Base-by-base conservation (phyloP, 2,888 invertebrate genomes). In the Crocallis elinguaria region DNA sequence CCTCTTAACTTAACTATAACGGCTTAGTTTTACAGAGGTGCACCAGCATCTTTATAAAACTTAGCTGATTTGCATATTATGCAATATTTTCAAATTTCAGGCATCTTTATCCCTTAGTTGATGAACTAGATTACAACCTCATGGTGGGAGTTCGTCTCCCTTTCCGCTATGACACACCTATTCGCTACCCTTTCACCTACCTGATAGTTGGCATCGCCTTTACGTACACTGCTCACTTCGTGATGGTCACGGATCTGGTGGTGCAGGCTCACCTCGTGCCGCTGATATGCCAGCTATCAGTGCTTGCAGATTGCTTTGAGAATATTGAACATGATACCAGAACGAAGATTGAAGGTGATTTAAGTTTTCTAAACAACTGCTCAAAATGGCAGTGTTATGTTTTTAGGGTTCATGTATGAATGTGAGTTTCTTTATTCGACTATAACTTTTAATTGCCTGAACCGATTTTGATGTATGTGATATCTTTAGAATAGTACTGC, bases 81-180 rank as follows among this genome's bases (percentile, higher is more conserved):
- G 6, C 8, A 23, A 1, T 25, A n/a, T 21, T 19, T 4, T 38
- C 2, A 3, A 43, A 1, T 75, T 73, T 3, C 70, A 88, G 88
- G 88, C 71, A 79, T 37, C 57, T 73, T 0, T 84, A 75, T 42
- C 86, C 86, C 1, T 37, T 88, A 25, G 46, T 87, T 1, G 88
- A 88, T 43, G 84, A 84, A 2, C 11, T 83, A 11, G 82, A 86
- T 0, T 86, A 80, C 69, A 88, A 88, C 39, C 52, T 88, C 1
- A 77, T 82, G 60, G 70, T 84, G 0, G 67, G 73, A 0, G 57
- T 81, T 0, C 71, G 69, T 4, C 27, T 88, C 0, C 88, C 88
- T 0, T 79, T 74, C 44, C 54, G 71, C 23, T 84, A 79, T 57
- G 46, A 64, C 12, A 69, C 66, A 0, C 67, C 71, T 0, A n/a